Conservation (phyloP, 92 coral and sea anemone genomes). For the Blastomussa wellsi region DNA sequence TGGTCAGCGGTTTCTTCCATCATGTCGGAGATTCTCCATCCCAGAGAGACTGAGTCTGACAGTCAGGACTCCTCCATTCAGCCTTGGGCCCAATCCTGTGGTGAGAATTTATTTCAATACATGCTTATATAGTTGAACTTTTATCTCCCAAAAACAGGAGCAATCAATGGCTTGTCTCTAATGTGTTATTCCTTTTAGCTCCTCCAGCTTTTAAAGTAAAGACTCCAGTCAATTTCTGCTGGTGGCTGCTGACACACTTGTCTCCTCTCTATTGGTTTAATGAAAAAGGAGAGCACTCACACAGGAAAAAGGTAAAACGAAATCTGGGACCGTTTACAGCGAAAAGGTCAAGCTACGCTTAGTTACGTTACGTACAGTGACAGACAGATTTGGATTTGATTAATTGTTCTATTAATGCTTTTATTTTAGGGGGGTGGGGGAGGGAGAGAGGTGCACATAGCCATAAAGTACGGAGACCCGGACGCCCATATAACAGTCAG, state of each 20-base stretch:
- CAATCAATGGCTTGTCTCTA: background rate
- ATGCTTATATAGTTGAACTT: background rate
- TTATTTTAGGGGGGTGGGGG: too few relatives aligned
- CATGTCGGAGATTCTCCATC: conserved; percentile 69
- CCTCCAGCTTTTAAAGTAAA: conserved; percentile 68
- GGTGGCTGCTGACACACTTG: conserved; percentile 89
- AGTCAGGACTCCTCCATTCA: conserved; percentile 52
- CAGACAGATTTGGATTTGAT: too few relatives aligned
- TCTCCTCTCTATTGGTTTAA: conserved; percentile 94
- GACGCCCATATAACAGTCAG: too few relatives aligned
- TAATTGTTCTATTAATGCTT: too few relatives aligned
- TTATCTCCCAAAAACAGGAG: background rate
- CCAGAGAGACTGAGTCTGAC: conserved; percentile 46
- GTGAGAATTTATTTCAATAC: background rate
- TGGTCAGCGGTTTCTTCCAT: conserved; percentile 85
- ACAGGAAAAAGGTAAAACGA: conserved; percentile 70
- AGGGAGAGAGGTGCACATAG: background rate
- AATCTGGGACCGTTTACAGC: too few relatives aligned
- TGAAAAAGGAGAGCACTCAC: conserved; percentile 65
- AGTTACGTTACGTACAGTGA: background rate
- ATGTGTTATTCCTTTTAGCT: conserved; percentile 30
- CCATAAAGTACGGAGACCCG: too few relatives aligned
- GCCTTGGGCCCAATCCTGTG: conserved; percentile 30
- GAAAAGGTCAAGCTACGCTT: background rate
- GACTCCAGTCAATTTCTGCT: conserved; percentile 73